A percentile compares a stretch with the other conserved stretches of the same genome.
These are phyloP conservation scores for Monopterus albus DNA, from an alignment of 2,113 vertebrate genomes.

Conservation along the genomic window DNA sequence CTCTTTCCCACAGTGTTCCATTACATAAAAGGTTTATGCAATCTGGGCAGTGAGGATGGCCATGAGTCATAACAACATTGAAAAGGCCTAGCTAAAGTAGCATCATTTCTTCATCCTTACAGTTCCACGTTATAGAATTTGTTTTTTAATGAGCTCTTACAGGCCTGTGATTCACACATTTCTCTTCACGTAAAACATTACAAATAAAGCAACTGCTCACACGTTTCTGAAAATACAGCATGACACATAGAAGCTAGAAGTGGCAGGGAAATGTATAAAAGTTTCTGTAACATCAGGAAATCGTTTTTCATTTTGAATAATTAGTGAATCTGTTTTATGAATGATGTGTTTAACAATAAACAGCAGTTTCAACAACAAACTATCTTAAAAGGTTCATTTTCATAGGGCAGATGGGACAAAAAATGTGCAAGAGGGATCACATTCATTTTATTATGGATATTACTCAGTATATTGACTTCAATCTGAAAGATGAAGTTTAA, in stretches of 20 bases:
- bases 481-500: slow-evolving; percentile 12
- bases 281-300: slow-evolving; percentile 16
- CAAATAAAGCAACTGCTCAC: slow-evolving; percentile 16
- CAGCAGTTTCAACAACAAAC: slow-evolving; percentile 7
- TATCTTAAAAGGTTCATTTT: slow-evolving; percentile 25
- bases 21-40: slow-evolving; percentile 85
- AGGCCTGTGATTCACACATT: slow-evolving; percentile 26
- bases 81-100: slow-evolving; percentile 66
- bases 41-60: slow-evolving; percentile 75
- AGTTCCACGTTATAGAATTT: slow-evolving; percentile 40
- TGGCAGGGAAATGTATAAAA: neutral
- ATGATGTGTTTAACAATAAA: slow-evolving; percentile 34
- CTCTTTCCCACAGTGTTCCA: slow-evolving; percentile 80
- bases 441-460: neutral
- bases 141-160: slow-evolving; percentile 19
- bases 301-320: slow-evolving; percentile 52
- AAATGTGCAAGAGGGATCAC: neutral
- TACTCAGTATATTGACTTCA: neutral
- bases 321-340: slow-evolving; percentile 38
- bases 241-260: slow-evolving; percentile 10
- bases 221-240: slow-evolving; percentile 3
- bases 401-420: slow-evolving; percentile 5
- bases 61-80: slow-evolving; percentile 79
- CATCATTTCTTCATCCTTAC: slow-evolving; percentile 65
- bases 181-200: slow-evolving; percentile 21